A percentile compares a stretch with the other conserved stretches of the same genome.
Conservation (phyloP, 2,797 vertebrate genomes). For the Lindbergichthys nudifrons region DNA sequence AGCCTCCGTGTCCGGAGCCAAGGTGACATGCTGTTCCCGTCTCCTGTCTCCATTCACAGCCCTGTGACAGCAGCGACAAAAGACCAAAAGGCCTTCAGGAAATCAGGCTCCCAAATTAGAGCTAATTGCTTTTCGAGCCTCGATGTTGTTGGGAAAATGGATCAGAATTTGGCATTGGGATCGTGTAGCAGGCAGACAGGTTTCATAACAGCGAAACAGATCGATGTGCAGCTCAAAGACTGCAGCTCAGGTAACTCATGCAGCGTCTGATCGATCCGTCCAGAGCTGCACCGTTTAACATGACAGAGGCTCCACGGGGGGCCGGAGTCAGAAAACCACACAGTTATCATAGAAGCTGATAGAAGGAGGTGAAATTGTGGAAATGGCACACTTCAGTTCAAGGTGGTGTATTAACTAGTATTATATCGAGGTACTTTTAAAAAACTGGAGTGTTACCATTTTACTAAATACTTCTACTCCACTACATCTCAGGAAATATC, state of each 20-base stretch:
- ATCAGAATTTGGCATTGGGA: conserved; percentile 41
- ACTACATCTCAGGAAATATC: neutral
- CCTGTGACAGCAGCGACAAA: conserved; percentile 62
- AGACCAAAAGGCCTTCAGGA: conserved; percentile 52
- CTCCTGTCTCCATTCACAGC: conserved; percentile 68
- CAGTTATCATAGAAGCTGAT: neutral
- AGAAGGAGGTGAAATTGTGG: neutral
- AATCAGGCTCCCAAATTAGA: conserved; percentile 66
- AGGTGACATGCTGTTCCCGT: conserved; percentile 70
- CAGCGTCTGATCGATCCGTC: conserved; percentile 43
- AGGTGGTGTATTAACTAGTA: too few relatives aligned
- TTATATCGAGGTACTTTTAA: too few relatives aligned
- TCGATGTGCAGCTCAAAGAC: conserved; percentile 48
- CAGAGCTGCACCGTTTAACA: conserved; percentile 36
- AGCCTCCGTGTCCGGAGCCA: conserved; percentile 39
- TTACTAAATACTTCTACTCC: too few relatives aligned
- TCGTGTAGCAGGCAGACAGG: conserved; percentile 29
- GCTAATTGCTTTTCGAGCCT: conserved; percentile 66
- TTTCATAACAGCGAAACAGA: conserved; percentile 58
- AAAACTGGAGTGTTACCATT: too few relatives aligned
- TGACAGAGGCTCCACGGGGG: conserved; percentile 17
- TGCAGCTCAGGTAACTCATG: conserved; percentile 46
- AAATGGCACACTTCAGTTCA: neutral
- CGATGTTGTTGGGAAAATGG: conserved; percentile 53
- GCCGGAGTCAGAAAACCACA: conserved; percentile 1